Evolutionary conservation across 2,797 vertebrate genomes (phyloP).

Genomic region (Cyprinodon diabolis): DNA sequence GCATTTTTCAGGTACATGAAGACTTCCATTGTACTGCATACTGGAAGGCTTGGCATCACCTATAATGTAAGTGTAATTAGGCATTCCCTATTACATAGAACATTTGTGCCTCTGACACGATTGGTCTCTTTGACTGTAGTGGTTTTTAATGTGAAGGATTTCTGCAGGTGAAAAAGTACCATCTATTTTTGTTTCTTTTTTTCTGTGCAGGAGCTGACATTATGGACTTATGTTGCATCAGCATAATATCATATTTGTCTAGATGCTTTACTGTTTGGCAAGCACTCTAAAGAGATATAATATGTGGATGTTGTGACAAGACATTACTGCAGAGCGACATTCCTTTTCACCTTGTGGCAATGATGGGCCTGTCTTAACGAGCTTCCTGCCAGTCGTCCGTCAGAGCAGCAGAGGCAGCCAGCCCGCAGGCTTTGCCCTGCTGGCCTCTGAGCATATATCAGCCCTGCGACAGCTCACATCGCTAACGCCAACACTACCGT

Average conservation of each 20-base stretch:
- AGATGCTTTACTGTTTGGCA: constrained; percentile 25
- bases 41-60: neutral
- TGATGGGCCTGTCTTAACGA: constrained; percentile 73
- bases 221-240: constrained; percentile 15
- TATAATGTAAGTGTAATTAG: neutral
- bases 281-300: constrained; percentile 37
- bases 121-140: neutral
- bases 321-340: constrained; percentile 37
- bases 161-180: neutral
- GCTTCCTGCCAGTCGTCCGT: constrained; percentile 70
- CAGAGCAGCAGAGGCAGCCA: constrained; percentile 60
- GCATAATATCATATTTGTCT: constrained; percentile 29
- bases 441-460: constrained; percentile 78
- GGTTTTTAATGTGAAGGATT: neutral
- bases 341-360: constrained; percentile 62
- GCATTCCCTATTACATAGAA: neutral
- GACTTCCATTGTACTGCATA: neutral
- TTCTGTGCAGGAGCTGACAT: neutral
- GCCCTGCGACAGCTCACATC: constrained; percentile 67
- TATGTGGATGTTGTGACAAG: constrained; percentile 43
- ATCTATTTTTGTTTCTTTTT: neutral
- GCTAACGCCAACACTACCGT: constrained; percentile 65
- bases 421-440: constrained; percentile 67
- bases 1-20: neutral
- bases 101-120: neutral